These are phyloP conservation scores for Heliconius congener DNA, from an alignment of 1,140 invertebrate species.

Conservation along the genomic window DNA sequence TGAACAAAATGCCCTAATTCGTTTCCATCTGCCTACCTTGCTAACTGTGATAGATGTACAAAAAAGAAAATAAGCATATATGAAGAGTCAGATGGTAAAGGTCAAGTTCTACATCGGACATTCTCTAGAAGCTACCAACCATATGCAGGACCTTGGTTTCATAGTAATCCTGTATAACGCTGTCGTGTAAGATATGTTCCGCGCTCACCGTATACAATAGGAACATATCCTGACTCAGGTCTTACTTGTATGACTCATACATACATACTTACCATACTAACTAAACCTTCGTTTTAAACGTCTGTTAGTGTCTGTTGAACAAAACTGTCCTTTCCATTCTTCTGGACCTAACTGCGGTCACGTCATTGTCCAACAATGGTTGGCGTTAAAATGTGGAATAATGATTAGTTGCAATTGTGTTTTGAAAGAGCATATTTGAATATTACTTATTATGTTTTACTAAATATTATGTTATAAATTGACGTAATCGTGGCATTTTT, in stretches of 20 bases:
- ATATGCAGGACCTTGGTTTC: background rate
- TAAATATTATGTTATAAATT: too few species aligned
- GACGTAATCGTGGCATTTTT: too few species aligned
- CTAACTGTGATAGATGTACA: background rate
- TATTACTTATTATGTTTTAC: background rate
- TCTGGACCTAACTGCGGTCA: background rate
- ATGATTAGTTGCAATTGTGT: background rate
- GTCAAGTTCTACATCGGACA: background rate
- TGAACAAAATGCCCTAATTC: too few species aligned
- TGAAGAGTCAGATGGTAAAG: background rate
- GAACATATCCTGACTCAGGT: background rate
- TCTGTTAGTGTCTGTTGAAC: background rate
- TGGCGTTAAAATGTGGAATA: background rate
- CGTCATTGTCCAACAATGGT: too few species aligned
- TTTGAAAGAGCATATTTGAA: background rate
- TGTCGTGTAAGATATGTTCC: background rate
- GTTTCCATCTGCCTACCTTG: too few species aligned
- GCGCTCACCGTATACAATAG: conserved; percentile 2
- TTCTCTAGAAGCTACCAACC: background rate
- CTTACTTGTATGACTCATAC: background rate
- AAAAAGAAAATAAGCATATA: too few species aligned
- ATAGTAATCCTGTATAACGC: background rate
- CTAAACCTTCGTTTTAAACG: background rate
- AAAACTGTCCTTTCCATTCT: background rate
- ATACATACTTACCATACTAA: conserved; percentile 1